These are phyloP conservation scores for Apostichopus leukothele DNA, from an alignment of 53 echinoderm and acorn worm species.

Conservation along the genomic window DNA sequence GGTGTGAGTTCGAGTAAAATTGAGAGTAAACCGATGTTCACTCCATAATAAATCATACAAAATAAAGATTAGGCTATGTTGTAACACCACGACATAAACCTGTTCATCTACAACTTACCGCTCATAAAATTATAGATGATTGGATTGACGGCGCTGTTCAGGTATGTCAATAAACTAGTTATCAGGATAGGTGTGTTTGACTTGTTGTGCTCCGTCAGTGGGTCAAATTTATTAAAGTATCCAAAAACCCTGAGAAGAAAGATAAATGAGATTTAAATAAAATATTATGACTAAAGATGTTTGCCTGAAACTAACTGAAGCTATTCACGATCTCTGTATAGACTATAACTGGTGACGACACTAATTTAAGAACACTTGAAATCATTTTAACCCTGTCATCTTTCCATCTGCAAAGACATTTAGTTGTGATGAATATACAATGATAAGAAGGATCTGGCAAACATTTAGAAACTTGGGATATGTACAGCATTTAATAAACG, in stretches of 20 bases:
- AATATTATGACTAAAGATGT: too few species aligned
- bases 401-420: not conserved
- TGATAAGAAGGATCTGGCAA: not conserved
- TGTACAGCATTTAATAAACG: too few species aligned
- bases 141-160: conserved; percentile 96
- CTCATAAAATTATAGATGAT: conserved; percentile 97
- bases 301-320: too few species aligned
- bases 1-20: too few species aligned
- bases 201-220: conserved; percentile 16
- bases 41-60: too few species aligned
- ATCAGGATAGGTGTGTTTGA: conserved; percentile 57
- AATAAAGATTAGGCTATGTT: too few species aligned
- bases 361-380: too few species aligned
- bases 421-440: not conserved
- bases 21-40: too few species aligned
- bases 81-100: too few species aligned
- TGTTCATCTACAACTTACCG: conserved; percentile 59
- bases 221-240: conserved; percentile 34
- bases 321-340: too few species aligned
- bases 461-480: not conserved
- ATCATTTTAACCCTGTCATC: too few species aligned
- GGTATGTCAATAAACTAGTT: conserved; percentile 72
- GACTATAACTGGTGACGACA: too few species aligned
- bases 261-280: not conserved
- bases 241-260: conserved; percentile 59